Conservation (phyloP, 2,888 invertebrate species). For the Pammene aurita region DNA sequence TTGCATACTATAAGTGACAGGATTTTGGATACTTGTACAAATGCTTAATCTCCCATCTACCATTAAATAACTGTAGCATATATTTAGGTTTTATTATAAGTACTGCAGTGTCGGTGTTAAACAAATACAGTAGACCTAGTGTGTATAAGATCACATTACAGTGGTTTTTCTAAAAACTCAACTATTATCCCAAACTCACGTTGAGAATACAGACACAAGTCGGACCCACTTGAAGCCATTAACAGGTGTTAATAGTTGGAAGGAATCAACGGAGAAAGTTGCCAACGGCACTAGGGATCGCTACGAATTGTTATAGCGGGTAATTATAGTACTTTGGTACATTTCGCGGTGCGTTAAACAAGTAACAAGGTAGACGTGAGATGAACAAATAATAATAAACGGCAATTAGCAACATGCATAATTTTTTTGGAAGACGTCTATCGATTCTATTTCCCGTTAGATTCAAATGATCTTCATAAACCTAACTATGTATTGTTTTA, state of each 20-base stretch:
- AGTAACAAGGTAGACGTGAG: background rate
- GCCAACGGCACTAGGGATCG: slow-evolving; percentile 7
- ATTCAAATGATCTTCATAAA: too few relatives aligned
- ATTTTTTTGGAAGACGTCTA: too few relatives aligned
- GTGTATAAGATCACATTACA: too few relatives aligned
- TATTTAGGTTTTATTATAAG: too few relatives aligned
- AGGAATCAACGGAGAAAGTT: slow-evolving; percentile 16
- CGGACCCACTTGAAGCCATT: slow-evolving; percentile 12
- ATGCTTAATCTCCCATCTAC: too few relatives aligned
- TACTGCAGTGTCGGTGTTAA: too few relatives aligned
- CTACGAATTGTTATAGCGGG: background rate
- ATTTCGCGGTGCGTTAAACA: slow-evolving; percentile 2
- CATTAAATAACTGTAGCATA: too few relatives aligned
- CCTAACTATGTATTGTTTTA: too few relatives aligned
- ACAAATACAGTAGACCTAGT: too few relatives aligned
- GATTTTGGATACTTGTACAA: too few relatives aligned
- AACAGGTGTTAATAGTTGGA: slow-evolving; percentile 24
- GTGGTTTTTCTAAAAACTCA: background rate
- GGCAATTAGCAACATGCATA: background rate
- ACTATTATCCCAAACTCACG: background rate
- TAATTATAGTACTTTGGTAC: slow-evolving; percentile 15
- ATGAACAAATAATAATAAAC: background rate
- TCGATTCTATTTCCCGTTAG: too few relatives aligned
- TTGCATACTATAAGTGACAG: too few relatives aligned
- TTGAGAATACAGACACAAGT: background rate